These are phyloP conservation scores for Hemibagrus wyckioides DNA, from an alignment of 2,113 vertebrate genomes.

Conservation along the genomic window DNA sequence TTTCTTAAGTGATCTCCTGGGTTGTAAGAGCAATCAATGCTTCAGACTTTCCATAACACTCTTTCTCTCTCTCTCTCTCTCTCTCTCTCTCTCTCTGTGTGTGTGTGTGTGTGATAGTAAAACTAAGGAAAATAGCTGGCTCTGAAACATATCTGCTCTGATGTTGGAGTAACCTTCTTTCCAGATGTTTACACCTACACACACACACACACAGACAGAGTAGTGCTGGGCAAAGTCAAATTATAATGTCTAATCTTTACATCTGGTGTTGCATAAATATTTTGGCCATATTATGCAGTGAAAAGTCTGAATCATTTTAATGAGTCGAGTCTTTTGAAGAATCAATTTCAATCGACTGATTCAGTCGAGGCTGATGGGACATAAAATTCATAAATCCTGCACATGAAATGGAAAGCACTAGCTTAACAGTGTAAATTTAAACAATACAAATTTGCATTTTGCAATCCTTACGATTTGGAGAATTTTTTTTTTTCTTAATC, in stretches of 20 bases:
- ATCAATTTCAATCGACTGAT: not conserved
- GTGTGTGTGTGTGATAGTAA: constrained; percentile 22
- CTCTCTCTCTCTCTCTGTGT: constrained; percentile 21
- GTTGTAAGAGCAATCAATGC: not conserved
- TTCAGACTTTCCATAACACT: not conserved
- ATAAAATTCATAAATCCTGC: not conserved
- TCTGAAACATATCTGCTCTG: constrained; percentile 39
- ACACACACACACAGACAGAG: not conserved
- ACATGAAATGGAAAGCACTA: not conserved
- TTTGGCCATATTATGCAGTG: not conserved
- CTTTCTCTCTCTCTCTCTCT: not conserved
- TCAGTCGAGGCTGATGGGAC: no score
- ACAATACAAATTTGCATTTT: no score
- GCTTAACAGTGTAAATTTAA: no score
- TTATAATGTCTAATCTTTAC: not conserved
- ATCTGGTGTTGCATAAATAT: not conserved
- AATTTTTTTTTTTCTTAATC: not conserved
- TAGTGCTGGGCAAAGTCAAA: not conserved
- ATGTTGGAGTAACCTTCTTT: constrained; percentile 18
- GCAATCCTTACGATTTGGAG: no score
- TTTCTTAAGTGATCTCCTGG: not conserved
- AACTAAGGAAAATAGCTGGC: constrained; percentile 30
- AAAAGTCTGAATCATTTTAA: not conserved
- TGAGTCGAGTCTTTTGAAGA: not conserved
- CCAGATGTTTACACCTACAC: constrained; percentile 45